These are phyloP conservation scores for Pseudorasbora parva DNA, from an alignment of 2,113 vertebrate species.

Conservation along the genomic window DNA sequence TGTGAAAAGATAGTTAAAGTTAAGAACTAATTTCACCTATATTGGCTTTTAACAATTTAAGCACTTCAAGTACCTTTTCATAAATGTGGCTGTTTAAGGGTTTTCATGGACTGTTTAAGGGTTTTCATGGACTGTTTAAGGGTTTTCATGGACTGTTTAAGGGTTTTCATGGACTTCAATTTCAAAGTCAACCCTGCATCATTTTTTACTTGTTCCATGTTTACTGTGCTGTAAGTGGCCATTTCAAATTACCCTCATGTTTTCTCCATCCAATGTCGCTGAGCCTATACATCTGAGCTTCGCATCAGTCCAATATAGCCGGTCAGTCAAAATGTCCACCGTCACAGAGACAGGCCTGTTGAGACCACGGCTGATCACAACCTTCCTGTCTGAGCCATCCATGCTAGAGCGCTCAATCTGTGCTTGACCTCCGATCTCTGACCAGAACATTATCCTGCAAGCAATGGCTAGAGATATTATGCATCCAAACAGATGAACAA, in stretches of 20 bases:
- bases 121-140: too few relatives aligned
- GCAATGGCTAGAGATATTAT: background rate
- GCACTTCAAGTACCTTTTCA: too few relatives aligned
- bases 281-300: slow-evolving; percentile 85
- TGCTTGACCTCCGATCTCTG: slow-evolving; percentile 82
- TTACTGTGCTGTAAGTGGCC: too few relatives aligned
- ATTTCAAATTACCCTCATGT: slow-evolving; percentile 75
- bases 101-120: too few relatives aligned
- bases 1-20: too few relatives aligned
- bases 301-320: slow-evolving; percentile 91
- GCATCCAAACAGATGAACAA: background rate
- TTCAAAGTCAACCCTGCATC: too few relatives aligned
- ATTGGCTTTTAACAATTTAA: too few relatives aligned
- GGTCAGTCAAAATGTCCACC: slow-evolving; percentile 78
- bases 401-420: slow-evolving; percentile 83
- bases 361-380: slow-evolving; percentile 77
- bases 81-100: too few relatives aligned
- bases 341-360: slow-evolving; percentile 86
- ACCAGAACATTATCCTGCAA: slow-evolving; percentile 90
- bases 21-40: too few relatives aligned
- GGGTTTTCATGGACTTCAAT: too few relatives aligned
- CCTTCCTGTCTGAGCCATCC: slow-evolving; percentile 82
- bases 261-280: slow-evolving; percentile 79
- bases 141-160: too few relatives aligned
- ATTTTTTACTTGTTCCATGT: too few relatives aligned